Conservation (phyloP, 2,113 vertebrate species). For the Atherinomorus stipes region DNA sequence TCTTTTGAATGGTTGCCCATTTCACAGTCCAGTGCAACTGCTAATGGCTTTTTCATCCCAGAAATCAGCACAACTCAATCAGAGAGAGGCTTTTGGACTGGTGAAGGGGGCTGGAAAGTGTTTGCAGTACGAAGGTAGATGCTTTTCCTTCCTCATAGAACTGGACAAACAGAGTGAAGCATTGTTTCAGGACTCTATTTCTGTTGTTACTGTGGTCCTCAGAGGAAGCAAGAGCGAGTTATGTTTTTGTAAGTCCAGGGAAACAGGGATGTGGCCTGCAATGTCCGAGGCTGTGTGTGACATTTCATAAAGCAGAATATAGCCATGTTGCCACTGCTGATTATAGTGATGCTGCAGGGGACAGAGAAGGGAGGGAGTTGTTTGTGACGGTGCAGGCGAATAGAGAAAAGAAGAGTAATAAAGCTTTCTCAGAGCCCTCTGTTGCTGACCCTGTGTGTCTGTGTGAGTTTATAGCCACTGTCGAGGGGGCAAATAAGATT, state of each 20-base stretch:
- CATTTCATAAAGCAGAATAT: conserved; percentile 67
- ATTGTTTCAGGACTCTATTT: conserved; percentile 32
- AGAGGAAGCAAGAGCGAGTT: conserved; percentile 10
- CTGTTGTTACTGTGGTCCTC: conserved; percentile 30
- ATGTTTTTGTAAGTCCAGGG: conserved; percentile 19
- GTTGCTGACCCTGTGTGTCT: conserved; percentile 65
- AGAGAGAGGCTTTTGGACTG: conserved; percentile 52
- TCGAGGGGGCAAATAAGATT: conserved; percentile 73
- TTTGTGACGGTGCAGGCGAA: conserved; percentile 18
- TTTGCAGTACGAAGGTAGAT: conserved; percentile 31
- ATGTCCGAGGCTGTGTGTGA: conserved; percentile 42
- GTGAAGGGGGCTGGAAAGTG: conserved; percentile 36
- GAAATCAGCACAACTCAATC: conserved; percentile 73
- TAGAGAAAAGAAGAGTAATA: conserved; percentile 56
- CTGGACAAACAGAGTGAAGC: conserved; percentile 24
- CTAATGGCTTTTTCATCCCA: conserved; percentile 76
- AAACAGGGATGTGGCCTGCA: conserved; percentile 16
- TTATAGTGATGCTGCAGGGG: conserved; percentile 55
- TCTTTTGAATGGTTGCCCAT: conserved; percentile 68
- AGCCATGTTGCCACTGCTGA: conserved; percentile 58
- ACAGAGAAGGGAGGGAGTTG: conserved; percentile 41
- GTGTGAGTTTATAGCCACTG: conserved; percentile 70
- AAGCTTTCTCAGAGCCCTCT: conserved; percentile 51
- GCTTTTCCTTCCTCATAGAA: conserved; percentile 18
- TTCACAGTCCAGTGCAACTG: conserved; percentile 78